These are phyloP conservation scores for Alentia gelatinosa DNA, from an alignment of 2,888 invertebrate species.

Conservation along the genomic window DNA sequence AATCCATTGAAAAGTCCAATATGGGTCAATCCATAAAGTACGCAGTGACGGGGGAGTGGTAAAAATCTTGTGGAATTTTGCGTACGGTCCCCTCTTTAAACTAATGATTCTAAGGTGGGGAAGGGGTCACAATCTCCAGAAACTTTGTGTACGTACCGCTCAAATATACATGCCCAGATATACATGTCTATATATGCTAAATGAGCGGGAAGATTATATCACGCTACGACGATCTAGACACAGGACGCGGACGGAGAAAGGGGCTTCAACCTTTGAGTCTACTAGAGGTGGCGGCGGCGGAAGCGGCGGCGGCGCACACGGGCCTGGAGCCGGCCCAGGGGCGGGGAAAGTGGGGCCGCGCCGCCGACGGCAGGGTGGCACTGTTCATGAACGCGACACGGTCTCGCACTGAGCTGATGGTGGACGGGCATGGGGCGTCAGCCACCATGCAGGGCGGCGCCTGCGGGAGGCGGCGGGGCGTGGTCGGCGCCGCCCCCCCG, in stretches of 20 bases:
- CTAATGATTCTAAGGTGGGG: too few species aligned
- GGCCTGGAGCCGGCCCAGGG: neutral
- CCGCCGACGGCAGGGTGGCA: neutral
- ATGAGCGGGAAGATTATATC: too few species aligned
- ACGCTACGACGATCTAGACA: neutral
- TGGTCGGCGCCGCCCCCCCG: neutral
- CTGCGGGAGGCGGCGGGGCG: neutral
- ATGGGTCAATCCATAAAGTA: too few species aligned
- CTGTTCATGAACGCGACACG: constrained; percentile 10
- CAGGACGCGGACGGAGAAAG: neutral
- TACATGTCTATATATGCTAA: too few species aligned
- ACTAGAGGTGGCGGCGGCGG: neutral
- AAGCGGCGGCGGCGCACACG: neutral
- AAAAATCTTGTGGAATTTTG: too few species aligned
- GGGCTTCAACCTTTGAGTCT: neutral
- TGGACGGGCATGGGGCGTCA: neutral
- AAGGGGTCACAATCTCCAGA: too few species aligned
- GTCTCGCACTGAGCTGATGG: neutral
- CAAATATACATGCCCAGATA: too few species aligned
- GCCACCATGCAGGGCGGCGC: neutral
- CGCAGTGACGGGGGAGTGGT: too few species aligned
- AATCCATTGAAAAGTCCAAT: too few species aligned
- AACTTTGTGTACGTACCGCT: too few species aligned
- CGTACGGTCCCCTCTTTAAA: too few species aligned
- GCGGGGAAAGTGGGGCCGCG: neutral